A percentile compares a stretch with the other conserved stretches of the same genome.
Evolutionary conservation across 2,888 invertebrate species (phyloP).

Genomic region (Nebria brevicollis): DNA sequence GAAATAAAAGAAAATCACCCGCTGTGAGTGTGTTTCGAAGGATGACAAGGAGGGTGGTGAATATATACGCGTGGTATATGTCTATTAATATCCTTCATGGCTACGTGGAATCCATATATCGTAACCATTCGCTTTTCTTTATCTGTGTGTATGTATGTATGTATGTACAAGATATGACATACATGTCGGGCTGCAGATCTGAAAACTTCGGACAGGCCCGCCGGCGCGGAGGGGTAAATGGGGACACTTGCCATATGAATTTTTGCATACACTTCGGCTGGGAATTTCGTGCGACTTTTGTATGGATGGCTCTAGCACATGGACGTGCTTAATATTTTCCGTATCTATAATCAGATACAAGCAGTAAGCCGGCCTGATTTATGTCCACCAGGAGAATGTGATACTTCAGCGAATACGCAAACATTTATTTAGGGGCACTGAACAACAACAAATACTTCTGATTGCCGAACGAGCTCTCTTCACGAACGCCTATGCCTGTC

Average conservation of each 20-base stretch:
- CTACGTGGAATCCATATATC: slow-evolving; percentile 30
- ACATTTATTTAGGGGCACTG: too few species aligned
- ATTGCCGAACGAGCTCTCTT: not conserved
- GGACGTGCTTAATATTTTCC: slow-evolving; percentile 4
- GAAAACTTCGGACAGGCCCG: slow-evolving; percentile 30
- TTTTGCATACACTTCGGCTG: slow-evolving; percentile 26
- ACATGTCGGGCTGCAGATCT: slow-evolving; percentile 26
- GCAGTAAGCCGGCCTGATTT: too few species aligned
- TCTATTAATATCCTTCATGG: slow-evolving; percentile 44
- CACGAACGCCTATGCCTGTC: slow-evolving; percentile 37
- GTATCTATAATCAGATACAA: not conserved
- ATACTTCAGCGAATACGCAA: too few species aligned
- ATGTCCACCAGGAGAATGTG: too few species aligned
- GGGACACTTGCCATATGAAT: slow-evolving; percentile 27
- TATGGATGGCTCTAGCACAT: not conserved
- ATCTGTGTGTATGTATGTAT: slow-evolving; percentile 14
- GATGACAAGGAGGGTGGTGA: slow-evolving; percentile 14
- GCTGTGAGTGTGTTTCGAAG: too few species aligned
- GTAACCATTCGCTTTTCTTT: not conserved
- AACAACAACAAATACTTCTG: not conserved
- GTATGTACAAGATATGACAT: slow-evolving; percentile 15
- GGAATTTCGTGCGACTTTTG: not conserved
- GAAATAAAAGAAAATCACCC: too few species aligned
- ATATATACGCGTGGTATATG: slow-evolving; percentile 19
- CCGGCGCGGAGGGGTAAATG: slow-evolving; percentile 21